Evolutionary conservation across 1,140 invertebrate genomes (phyloP), one percentile per base, ranked within the genome.

Genomic region (Platorchestia sp.): DNA sequence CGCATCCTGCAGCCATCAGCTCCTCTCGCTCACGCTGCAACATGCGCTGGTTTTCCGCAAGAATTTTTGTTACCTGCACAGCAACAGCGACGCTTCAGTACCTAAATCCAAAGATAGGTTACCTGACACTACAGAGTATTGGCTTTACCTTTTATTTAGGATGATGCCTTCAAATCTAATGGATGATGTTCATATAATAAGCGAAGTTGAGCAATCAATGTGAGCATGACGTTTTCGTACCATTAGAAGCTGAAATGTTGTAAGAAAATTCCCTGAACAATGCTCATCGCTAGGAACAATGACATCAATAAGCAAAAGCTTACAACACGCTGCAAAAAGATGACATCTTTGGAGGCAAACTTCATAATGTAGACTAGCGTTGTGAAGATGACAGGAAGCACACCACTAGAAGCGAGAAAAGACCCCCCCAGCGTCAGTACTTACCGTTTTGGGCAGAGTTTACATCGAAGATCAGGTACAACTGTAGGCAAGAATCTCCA

Each of bases 1-100:
- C 40, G 43, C 41, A 7, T 6, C n/a, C 45, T n/a, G 91, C 45
- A 44, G 91, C 22, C 87, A 87, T 45, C 43, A 96, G 96, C 95
- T 95, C 95, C 45, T 97, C 96, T 95, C 97, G 97, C 95, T 97
- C 97, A 86, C 97, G 95, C 95, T 96, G 97, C 41, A 97, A 95
- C 96, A 97, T 96, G 96, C 97, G 96, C 89, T 97, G 96, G 96
- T 97, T 97, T 96, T 97, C 97, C 0, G 97, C 97, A 43, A 96
- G 96, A 42, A 97, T 97, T 93, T 97, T 96, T 95, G 97, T 97
- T 45, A 97, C 96, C 96, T 97, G 96, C 45, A 93, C 59, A 95
- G 42, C 41, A 93, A 93, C 43, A 93, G 41, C 91, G 44, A 93
- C 40, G 91, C 36, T 93, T 93, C 91, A 93, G 91, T 45, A n/a